Evolutionary conservation across 2,113 vertebrate species (phyloP).

Genomic region (Myiopsitta monachus): DNA sequence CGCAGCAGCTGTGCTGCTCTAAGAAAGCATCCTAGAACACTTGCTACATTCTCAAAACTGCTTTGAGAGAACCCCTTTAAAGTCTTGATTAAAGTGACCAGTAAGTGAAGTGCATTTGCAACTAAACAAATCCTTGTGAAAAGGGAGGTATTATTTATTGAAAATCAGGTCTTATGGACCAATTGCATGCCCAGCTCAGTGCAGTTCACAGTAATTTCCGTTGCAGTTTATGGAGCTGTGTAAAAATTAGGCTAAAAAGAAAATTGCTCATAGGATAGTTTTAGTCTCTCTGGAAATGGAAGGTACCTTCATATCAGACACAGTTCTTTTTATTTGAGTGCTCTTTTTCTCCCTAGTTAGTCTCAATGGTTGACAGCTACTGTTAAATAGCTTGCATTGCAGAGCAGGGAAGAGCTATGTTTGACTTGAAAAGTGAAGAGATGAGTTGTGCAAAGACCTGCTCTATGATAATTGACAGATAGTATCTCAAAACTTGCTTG

Average conservation of each 20-base stretch:
- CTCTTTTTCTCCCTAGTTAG: not conserved
- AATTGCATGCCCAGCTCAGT: not conserved
- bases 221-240: not conserved
- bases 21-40: not conserved
- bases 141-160: not conserved
- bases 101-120: not conserved
- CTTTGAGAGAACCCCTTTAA: constrained; percentile 11
- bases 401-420: not conserved
- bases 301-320: not conserved
- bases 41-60: not conserved
- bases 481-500: not conserved
- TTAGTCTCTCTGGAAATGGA: not conserved
- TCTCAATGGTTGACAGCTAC: not conserved
- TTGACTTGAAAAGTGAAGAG: not conserved
- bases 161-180: not conserved
- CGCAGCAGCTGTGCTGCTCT: not conserved
- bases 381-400: not conserved
- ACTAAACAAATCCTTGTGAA: not conserved
- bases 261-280: not conserved
- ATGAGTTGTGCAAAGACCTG: not conserved
- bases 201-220: not conserved
- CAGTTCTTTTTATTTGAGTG: not conserved
- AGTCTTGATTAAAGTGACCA: not conserved
- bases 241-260: not conserved
- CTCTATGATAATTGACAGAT: not conserved